These are phyloP conservation scores for Aleiodes testaceus DNA, from an alignment of 2,888 invertebrate species.

Conservation along the genomic window DNA sequence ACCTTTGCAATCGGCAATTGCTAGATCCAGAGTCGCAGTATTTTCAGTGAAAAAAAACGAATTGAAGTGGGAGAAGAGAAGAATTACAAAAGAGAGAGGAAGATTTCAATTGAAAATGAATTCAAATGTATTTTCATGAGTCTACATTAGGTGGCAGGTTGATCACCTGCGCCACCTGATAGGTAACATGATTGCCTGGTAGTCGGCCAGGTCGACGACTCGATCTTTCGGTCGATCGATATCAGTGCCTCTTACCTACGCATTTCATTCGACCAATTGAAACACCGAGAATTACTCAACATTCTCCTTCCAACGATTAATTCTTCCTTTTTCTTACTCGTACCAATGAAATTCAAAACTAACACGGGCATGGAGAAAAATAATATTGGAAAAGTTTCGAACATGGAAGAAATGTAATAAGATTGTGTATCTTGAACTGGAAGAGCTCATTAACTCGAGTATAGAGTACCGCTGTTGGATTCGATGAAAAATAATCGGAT, in stretches of 20 bases:
- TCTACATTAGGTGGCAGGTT: not conserved
- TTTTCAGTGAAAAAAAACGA: no score
- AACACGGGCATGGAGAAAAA: not conserved
- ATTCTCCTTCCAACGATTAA: not conserved
- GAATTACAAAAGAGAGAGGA: no score
- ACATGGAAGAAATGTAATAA: constrained; percentile 5
- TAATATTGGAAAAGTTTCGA: constrained; percentile 6
- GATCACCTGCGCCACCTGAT: constrained; percentile 25
- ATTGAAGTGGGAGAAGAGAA: no score
- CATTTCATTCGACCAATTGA: no score
- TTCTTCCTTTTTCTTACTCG: not conserved
- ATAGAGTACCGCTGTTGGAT: not conserved
- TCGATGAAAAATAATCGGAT: constrained; percentile 21
- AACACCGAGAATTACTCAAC: no score
- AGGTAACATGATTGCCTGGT: constrained; percentile 8
- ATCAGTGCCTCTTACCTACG: not conserved
- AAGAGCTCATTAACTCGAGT: constrained; percentile 16
- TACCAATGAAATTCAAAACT: not conserved
- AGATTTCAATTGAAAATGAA: no score
- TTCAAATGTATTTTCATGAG: not conserved
- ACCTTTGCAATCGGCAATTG: constrained; percentile 47
- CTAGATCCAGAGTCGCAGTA: not conserved
- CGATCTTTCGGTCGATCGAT: constrained; percentile 25
- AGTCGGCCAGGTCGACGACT: constrained; percentile 4
- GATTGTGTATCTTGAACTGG: constrained; percentile 5